Evolutionary conservation across 2,113 vertebrate genomes (phyloP), one percentile per base, ranked within the genome.

Genomic region (Pomatorhinus ruficollis): DNA sequence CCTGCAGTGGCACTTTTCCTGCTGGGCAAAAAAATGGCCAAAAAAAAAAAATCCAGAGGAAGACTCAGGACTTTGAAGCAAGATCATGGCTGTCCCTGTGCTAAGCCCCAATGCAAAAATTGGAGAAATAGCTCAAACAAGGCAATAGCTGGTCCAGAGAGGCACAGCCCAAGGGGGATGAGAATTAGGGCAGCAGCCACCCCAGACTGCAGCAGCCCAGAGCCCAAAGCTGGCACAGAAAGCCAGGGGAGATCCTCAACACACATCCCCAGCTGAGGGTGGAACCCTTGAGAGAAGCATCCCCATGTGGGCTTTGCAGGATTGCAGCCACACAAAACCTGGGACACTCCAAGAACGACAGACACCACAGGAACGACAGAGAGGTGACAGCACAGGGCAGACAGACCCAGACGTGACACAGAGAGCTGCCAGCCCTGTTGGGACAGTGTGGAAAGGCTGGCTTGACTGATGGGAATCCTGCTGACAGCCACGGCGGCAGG

Each of bases 201-300:
- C 42, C 60, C 31, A 64, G 45, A 31, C 10, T 15, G 27, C 68
- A 83, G 90, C 60, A 54, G 10, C 30, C 27, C 42, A 50, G 31
- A 27, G 39, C 75, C 35, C 40, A 22, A 11, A 35, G 54, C n/a
- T 80, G 68, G 47, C 9, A 40, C 52, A 53, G 45, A 86, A 70
- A 54, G 18, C 45, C 31, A 63, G 17, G 31, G 31, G 16, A 68
- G 33, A 52, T 53, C 78, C 69, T 23, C 3, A 2, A 16, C 8
- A 9, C 39, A 11, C 0, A 0, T 40, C 47, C 42, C 57, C 39
- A 56, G 53, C 40, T 2, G 2, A 69, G 45, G 6, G 24, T 5
- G 6, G 35, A 56, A 68, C 11, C 16, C 64, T 6, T 19, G 35
- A 18, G 77, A 89, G 81, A 81, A 78, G 16, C 39, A 63, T 70